Evolutionary conservation across 1,140 invertebrate species (phyloP), one percentile per base, ranked within the genome.

Genomic region (Nasonia vitripennis): DNA sequence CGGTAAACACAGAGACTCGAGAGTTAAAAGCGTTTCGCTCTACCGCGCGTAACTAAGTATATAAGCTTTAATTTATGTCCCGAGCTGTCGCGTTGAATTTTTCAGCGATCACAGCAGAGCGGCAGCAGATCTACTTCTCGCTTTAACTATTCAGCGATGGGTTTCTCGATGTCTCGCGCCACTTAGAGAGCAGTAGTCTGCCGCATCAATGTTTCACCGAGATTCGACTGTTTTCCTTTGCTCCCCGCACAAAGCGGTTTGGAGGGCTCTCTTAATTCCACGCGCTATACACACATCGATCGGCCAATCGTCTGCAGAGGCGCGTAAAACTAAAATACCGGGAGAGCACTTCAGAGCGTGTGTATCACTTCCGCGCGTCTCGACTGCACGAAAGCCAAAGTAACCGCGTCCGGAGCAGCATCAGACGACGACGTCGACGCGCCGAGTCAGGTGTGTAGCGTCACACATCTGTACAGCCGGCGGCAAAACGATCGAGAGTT

Each of bases 401-500:
- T 71, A 31, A 71, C 70, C 20, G 31, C 23, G 68, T 11, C 23
- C 12, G 73, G 37, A 4, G 0, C 34, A 37, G 34, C 34, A 37
- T 37, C 48, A 5, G 45, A 51, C 27, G 27, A 27, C 27, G 71
- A 55, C 23, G 48, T 11, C 55, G 73, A 83, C 20, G 62, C 37
- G 20, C 68, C 20, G 73, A 77, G 48, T 83, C 85, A 73, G 74
- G 45, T 83, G 75, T 34, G 70, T 34, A 37, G 6, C 48, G 51
- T 17, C 14, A 14, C 17, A 7, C 62, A 17, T 7, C 14, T 17
- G 5, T 17, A 71, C 68, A 71, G 17, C n/a, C 68, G 23, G 71
- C 37, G 37, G 75, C 77, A 81, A 81, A 84, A 81, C 75, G 81
- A 84, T 87, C 86, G 79, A 81, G 74, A 31, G 71, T 27, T 78